Evolutionary conservation across 2,888 invertebrate genomes (phyloP).

Genomic region (Gortyna flavago): DNA sequence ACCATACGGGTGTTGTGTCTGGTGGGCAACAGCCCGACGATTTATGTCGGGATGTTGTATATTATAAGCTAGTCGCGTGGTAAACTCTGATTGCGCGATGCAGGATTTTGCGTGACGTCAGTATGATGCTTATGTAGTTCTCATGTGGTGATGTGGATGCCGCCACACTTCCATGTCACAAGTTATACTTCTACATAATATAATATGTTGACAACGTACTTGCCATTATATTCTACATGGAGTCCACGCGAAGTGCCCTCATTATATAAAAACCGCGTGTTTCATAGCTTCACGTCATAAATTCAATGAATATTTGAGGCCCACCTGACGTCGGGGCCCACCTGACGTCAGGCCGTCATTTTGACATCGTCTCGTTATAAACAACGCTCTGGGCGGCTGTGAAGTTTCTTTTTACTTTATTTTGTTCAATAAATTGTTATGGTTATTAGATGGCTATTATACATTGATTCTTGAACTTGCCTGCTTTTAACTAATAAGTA

Average conservation of each 20-base stretch:
- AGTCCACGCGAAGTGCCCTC: not conserved
- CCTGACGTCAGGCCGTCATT: slow-evolving; percentile 60
- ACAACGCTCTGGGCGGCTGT: slow-evolving; percentile 17
- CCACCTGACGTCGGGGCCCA: slow-evolving; percentile 49
- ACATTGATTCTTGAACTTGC: not conserved
- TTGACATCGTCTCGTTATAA: slow-evolving; percentile 60
- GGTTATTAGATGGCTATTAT: not conserved
- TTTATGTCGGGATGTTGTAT: too few relatives aligned
- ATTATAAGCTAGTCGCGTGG: too few relatives aligned
- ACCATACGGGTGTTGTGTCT: not conserved
- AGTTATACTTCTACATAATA: not conserved
- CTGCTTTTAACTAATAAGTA: not conserved
- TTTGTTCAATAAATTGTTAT: slow-evolving; percentile 4
- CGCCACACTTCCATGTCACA: not conserved
- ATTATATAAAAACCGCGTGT: not conserved
- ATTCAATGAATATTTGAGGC: slow-evolving; percentile 62
- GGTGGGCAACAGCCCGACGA: not conserved
- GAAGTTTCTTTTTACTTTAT: not conserved
- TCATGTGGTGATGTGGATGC: not conserved
- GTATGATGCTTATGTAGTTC: not conserved
- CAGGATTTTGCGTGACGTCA: not conserved
- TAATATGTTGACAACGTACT: not conserved
- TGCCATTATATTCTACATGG: not conserved
- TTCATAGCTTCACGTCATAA: slow-evolving; percentile 46
- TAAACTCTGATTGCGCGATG: not conserved